Conservation (phyloP, 2,888 invertebrate species). For the Fabriciana adippe region DNA sequence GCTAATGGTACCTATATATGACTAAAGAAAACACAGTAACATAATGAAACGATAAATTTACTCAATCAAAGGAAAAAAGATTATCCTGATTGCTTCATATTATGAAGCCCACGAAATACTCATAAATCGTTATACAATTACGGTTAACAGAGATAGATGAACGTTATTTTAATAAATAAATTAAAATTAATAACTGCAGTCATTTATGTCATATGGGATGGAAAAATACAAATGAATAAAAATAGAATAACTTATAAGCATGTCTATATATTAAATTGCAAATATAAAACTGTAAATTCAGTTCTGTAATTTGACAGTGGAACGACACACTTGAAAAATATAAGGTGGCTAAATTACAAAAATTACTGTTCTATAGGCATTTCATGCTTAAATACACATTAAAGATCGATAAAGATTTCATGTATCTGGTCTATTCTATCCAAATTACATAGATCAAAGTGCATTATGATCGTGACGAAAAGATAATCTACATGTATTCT, state of each 20-base stretch:
- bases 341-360: too few relatives aligned
- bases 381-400: not conserved
- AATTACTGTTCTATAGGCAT: not conserved
- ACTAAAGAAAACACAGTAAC: not conserved
- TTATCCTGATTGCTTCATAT: constrained; percentile 7
- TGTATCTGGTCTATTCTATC: not conserved
- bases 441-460: constrained; percentile 12
- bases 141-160: constrained; percentile 1
- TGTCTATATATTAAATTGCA: too few relatives aligned
- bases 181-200: not conserved
- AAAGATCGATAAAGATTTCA: constrained; percentile 12
- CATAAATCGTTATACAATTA: constrained; percentile 9
- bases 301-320: too few relatives aligned
- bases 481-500: constrained; percentile 43
- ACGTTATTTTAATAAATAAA: not conserved
- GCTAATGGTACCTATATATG: not conserved
- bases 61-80: constrained; percentile 2
- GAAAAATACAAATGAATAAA: too few relatives aligned
- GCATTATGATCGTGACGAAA: constrained; percentile 45
- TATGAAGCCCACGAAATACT: not conserved
- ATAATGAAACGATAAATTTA: constrained; percentile 5
- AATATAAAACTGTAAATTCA: too few relatives aligned
- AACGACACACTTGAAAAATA: too few relatives aligned
- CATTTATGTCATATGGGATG: not conserved
- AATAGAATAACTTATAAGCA: too few relatives aligned